These are phyloP conservation scores for Acanthopleura granulata DNA, from an alignment of 2,888 invertebrate genomes.

Conservation along the genomic window DNA sequence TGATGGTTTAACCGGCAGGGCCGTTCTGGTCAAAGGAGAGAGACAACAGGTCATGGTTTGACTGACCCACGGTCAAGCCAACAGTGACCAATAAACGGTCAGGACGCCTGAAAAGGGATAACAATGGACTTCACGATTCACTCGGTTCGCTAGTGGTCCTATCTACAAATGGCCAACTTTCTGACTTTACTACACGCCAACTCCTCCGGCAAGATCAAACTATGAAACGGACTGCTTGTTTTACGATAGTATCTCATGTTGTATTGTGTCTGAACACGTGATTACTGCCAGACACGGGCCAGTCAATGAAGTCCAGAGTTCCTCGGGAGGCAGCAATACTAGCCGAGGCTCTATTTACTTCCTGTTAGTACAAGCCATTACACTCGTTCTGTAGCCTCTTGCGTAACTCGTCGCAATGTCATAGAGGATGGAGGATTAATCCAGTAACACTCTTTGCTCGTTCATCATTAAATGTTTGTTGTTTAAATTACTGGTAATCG, in stretches of 20 bases:
- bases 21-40: conserved; percentile 13
- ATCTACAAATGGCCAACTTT: no score
- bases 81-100: conserved; percentile 12
- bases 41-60: conserved; percentile 13
- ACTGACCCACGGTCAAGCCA: conserved; percentile 17
- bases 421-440: background rate
- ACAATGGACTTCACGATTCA: background rate
- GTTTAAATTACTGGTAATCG: conserved; percentile 17
- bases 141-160: no score
- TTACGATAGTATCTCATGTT: no score
- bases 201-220: no score
- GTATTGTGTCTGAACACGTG: no score
- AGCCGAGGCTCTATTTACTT: no score
- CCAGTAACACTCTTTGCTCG: background rate
- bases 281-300: no score
- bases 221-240: no score
- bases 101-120: background rate
- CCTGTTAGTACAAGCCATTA: no score
- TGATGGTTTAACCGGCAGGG: background rate
- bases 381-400: background rate
- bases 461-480: conserved; percentile 13
- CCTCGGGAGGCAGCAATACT: no score
- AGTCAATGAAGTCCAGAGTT: no score
- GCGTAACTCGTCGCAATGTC: background rate
- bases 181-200: no score